Evolutionary conservation across 2,888 invertebrate species (phyloP).

Genomic region (Tridacna crocea): DNA sequence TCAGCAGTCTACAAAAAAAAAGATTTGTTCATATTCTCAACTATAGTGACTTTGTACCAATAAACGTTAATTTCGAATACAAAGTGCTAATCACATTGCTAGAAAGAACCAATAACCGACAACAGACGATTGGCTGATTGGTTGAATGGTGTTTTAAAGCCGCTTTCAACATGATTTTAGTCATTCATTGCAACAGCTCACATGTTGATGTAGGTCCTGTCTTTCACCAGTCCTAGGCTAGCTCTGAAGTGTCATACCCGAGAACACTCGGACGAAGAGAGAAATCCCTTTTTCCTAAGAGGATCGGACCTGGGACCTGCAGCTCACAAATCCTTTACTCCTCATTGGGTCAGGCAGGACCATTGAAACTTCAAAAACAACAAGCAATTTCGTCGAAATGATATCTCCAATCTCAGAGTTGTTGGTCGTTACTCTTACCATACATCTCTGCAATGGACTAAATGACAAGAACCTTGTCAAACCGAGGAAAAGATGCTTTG

Average conservation of each 20-base stretch:
- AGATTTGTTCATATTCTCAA: no score
- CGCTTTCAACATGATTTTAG: neutral
- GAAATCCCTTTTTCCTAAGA: neutral
- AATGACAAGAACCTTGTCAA: no score
- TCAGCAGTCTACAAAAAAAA: no score
- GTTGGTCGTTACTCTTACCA: no score
- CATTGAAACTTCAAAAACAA: neutral
- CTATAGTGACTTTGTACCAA: no score
- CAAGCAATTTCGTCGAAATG: no score
- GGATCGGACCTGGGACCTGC: neutral
- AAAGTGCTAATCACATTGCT: no score
- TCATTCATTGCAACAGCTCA: neutral
- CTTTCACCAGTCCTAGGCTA: neutral
- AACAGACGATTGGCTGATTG: neutral
- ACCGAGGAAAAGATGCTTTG: no score
- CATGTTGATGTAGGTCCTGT: neutral
- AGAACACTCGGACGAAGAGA: neutral
- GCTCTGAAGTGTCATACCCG: neutral
- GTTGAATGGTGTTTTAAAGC: neutral
- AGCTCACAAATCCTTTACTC: neutral
- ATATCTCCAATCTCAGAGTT: no score
- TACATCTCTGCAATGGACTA: no score
- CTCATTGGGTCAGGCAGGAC: neutral
- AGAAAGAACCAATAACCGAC: no score
- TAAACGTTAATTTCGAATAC: no score